Percentiles rank a stretch among this genome's conserved stretches.
These are phyloP conservation scores for Aleiodes leptofemur DNA, from an alignment of 2,888 invertebrate species.

Conservation along the genomic window DNA sequence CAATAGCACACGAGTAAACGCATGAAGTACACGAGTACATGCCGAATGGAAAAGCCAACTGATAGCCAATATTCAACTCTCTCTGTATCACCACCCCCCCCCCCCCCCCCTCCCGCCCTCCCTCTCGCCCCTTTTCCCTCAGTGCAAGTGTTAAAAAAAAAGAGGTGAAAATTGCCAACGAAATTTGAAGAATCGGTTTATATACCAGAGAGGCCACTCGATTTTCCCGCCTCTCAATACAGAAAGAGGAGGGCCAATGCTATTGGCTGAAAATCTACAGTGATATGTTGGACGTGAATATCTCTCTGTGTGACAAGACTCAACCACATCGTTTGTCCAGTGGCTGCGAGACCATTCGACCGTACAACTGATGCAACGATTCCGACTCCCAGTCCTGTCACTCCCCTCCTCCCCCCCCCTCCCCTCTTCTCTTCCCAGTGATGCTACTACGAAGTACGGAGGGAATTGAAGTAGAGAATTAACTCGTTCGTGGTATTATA, in stretches of 20 bases:
- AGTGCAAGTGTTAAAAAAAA: constrained; percentile 16
- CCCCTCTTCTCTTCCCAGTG: too few relatives aligned
- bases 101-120: constrained; percentile 6
- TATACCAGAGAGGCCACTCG: neutral
- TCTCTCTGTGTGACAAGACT: constrained; percentile 49
- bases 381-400: constrained; percentile 2
- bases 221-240: neutral
- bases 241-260: neutral
- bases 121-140: constrained; percentile 32
- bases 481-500: too few relatives aligned
- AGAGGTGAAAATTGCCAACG: neutral
- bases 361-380: constrained; percentile 19
- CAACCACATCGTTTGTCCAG: constrained; percentile 54
- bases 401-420: too few relatives aligned
- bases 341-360: constrained; percentile 45
- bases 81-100: constrained; percentile 33
- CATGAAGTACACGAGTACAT: constrained; percentile 6
- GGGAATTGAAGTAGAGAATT: too few relatives aligned
- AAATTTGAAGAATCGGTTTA: constrained; percentile 23
- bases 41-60: constrained; percentile 1
- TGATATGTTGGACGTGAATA: constrained; percentile 31
- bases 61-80: constrained; percentile 30
- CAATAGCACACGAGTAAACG: constrained; percentile 2
- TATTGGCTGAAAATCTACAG: neutral
- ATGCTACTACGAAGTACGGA: too few relatives aligned